These are phyloP conservation scores for Semaprochilodus insignis DNA, from an alignment of 2,797 vertebrate species.

Conservation along the genomic window DNA sequence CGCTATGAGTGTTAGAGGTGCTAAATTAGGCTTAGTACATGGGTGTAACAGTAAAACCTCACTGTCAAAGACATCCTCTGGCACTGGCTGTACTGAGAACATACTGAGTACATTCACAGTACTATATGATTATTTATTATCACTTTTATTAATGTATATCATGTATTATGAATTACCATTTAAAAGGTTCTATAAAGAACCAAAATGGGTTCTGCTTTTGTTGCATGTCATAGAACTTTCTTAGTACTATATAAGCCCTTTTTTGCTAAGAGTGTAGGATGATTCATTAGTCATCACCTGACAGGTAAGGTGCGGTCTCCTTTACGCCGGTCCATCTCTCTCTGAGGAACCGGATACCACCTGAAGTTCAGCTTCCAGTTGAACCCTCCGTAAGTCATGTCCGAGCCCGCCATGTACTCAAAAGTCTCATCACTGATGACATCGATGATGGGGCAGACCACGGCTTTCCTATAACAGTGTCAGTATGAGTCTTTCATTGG, in stretches of 20 bases:
- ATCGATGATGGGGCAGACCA: conserved; percentile 90
- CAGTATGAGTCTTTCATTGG: not conserved
- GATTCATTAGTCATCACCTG: conserved; percentile 73
- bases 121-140: no score
- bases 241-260: not conserved
- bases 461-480: conserved; percentile 78
- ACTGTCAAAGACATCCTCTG: not conserved
- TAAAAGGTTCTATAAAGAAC: no score
- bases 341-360: conserved; percentile 97
- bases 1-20: not conserved
- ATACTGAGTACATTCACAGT: not conserved
- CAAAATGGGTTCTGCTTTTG: no score
- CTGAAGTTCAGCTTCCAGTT: conserved; percentile 99
- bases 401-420: conserved; percentile 98
- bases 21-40: not conserved
- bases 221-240: no score
- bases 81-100: not conserved
- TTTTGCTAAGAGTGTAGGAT: not conserved
- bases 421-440: conserved; percentile 98
- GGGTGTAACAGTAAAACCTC: conserved; percentile 19
- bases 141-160: no score
- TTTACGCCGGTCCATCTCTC: conserved; percentile 98
- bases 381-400: conserved; percentile 98
- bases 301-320: conserved; percentile 96
- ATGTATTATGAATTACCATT: no score